These are phyloP conservation scores for Euphydryas editha DNA, from an alignment of 2,888 invertebrate species.

Conservation along the genomic window DNA sequence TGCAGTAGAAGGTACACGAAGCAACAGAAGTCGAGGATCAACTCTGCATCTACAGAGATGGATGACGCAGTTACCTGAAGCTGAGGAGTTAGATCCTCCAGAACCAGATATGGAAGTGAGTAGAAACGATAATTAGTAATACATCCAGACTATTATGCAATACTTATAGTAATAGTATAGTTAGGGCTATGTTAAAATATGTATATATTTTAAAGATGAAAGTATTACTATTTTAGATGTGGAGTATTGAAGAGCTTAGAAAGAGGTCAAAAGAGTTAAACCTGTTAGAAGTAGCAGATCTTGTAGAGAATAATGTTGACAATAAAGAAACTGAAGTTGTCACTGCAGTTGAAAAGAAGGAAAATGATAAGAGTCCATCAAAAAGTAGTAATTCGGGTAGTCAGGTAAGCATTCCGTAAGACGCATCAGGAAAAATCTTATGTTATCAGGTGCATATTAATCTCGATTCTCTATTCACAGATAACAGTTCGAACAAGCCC, in stretches of 20 bases:
- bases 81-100: conserved; percentile 78
- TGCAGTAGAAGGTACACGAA: conserved; percentile 69
- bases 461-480: conserved; percentile 67
- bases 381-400: conserved; percentile 91
- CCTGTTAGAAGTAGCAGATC: conserved; percentile 78
- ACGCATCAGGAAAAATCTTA: background rate
- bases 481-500: conserved; percentile 91
- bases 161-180: background rate
- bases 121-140: background rate
- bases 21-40: conserved; percentile 86
- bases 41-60: conserved; percentile 90
- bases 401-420: conserved; percentile 81
- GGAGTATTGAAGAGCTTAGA: conserved; percentile 89
- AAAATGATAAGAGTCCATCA: conserved; percentile 87
- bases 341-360: conserved; percentile 69
- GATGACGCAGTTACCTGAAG: conserved; percentile 90
- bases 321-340: conserved; percentile 59
- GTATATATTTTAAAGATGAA: background rate
- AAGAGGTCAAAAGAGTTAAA: conserved; percentile 88
- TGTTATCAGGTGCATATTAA: conserved; percentile 2
- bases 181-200: background rate
- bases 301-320: conserved; percentile 62
- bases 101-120: conserved; percentile 83
- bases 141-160: no score
- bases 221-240: conserved; percentile 65